Evolutionary conservation across 2,888 invertebrate species (phyloP).

Genomic region (Latrodectus elegans): DNA sequence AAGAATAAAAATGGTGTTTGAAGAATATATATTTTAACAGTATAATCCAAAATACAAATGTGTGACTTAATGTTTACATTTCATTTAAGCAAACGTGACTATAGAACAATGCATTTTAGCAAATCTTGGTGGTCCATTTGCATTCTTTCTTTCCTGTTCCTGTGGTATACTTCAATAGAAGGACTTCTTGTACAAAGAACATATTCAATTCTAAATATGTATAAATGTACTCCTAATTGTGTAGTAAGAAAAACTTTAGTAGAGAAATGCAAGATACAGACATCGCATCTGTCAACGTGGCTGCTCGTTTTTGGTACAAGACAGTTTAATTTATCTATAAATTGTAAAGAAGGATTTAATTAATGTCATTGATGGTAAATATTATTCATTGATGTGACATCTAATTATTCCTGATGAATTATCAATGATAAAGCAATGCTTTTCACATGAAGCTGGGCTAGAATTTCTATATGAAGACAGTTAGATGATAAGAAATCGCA

Average conservation of each 20-base stretch:
- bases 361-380: conserved; percentile 25
- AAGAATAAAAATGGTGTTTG: too few species aligned
- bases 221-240: conserved; percentile 60
- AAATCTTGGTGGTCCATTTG: too few species aligned
- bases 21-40: too few species aligned
- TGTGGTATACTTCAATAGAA: conserved; percentile 17
- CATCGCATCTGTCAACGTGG: not conserved
- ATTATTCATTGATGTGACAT: conserved; percentile 43
- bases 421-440: not conserved
- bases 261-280: not conserved
- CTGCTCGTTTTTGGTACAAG: not conserved
- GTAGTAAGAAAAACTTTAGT: conserved; percentile 30
- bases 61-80: too few species aligned
- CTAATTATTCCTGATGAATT: conserved; percentile 51
- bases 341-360: not conserved
- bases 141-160: not conserved
- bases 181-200: conserved; percentile 42
- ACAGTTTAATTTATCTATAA: conserved; percentile 20
- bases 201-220: conserved; percentile 32
- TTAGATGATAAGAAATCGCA: too few species aligned
- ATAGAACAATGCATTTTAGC: too few species aligned
- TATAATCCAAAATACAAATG: too few species aligned
- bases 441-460: too few species aligned
- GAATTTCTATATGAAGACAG: too few species aligned
- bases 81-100: too few species aligned